Evolutionary conservation across 2,888 invertebrate species (phyloP), one percentile per base, ranked within the genome.

Genomic region (Drosophila lacicola): DNA sequence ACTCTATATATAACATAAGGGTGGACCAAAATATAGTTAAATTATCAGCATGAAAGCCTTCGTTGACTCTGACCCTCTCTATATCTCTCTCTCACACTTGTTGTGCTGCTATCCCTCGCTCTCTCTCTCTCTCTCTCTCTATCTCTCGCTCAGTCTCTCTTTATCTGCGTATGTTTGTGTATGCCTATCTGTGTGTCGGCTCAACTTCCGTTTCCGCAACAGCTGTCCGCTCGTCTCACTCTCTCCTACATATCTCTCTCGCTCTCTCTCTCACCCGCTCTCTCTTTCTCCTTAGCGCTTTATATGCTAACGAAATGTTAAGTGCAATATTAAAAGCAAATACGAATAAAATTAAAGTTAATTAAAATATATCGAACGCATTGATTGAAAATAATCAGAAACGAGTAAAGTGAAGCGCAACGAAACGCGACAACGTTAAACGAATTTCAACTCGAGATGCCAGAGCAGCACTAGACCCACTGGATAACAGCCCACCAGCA

Each of bases 321-420:
- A 64, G 73, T 73, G 60, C 67, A 65, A 72, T 72, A 57, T 47
- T 49, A 39, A 63, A 50, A 62, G 14, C 33, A 60, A 61, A 60
- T 33, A 19, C 50, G 29, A 61, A 55, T 50, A 39, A 60, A 72
- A 57, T 57, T 56, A 25, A 11, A 60, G 55, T 21, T 45, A 62
- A 78, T 63, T 78, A 64, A 69, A 70, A 64, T 45, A 36, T 45
- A 36, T 33, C 21, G 17, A 63, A 37, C 42, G 36, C 70, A 44
- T 33, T 33, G 36, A 58, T 25, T 53, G 67, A 37, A 10, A 19
- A 49, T 10, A 42, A 49, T 17, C 11, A 55, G 53, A 29, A 3
- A 11, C 45, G 44, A 56, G 61, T 13, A 6, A 45, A 34, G 39
- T 4, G 8, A 19, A 53, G 39, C 4, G 33, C 53, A 71, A 55